Evolutionary conservation across 2,113 vertebrate genomes (phyloP).

Genomic region (Pteropus alecto): DNA sequence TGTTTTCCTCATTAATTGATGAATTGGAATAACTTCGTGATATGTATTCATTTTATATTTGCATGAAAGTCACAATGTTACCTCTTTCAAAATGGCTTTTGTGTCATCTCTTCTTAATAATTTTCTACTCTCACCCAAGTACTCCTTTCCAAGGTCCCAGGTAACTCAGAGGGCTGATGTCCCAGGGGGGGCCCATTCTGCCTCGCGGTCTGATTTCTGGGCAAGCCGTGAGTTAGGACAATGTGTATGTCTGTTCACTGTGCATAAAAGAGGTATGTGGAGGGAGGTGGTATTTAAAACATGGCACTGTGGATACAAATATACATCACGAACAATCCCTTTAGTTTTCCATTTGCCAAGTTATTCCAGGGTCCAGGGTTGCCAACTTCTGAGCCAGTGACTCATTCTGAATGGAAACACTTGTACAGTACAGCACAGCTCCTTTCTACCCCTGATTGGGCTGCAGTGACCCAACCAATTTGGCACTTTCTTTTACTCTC

Average conservation of each 20-base stretch:
- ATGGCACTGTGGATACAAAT: neutral
- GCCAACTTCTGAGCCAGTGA: constrained; percentile 63
- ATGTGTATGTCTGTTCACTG: no score
- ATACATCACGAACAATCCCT: neutral
- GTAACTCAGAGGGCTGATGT: neutral
- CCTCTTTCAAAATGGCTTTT: neutral
- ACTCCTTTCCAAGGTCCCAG: neutral
- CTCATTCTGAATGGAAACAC: constrained; percentile 71
- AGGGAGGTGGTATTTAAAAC: neutral
- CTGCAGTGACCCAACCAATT: constrained; percentile 45
- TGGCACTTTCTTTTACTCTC: neutral
- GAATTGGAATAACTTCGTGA: neutral
- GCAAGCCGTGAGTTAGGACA: neutral
- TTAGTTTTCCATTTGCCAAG: constrained; percentile 48
- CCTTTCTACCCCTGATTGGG: neutral
- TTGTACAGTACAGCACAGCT: neutral
- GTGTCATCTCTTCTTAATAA: neutral
- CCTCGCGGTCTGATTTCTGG: neutral
- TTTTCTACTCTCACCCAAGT: accelerated
- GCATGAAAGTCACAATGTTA: neutral
- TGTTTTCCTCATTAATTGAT: neutral
- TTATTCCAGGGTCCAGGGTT: constrained; percentile 51
- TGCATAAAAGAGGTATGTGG: neutral
- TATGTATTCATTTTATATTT: neutral
- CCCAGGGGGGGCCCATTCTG: no score